These are phyloP conservation scores for Phoebastria nigripes DNA, from an alignment of 2,797 vertebrate species.

Conservation along the genomic window DNA sequence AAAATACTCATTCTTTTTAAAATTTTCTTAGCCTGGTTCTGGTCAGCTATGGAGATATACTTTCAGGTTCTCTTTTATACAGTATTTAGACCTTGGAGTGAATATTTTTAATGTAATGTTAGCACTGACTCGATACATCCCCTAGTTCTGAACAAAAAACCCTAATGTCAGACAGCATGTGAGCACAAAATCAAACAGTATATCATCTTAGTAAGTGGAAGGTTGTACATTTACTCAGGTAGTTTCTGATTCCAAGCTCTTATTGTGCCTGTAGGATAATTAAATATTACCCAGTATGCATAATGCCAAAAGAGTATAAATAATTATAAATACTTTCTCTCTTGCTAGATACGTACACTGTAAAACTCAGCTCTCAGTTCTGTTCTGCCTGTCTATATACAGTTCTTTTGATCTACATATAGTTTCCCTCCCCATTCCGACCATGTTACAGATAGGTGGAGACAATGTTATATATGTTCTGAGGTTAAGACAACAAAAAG, in stretches of 20 bases:
- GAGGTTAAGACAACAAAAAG: background rate
- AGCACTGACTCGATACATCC: background rate
- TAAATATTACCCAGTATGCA: background rate
- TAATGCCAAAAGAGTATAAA: background rate
- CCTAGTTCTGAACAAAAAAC: background rate
- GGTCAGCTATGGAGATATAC: background rate
- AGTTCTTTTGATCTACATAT: background rate
- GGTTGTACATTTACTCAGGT: background rate
- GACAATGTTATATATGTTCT: background rate
- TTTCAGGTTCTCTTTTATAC: background rate
- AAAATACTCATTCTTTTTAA: background rate
- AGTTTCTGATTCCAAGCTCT: background rate
- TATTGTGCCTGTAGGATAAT: background rate
- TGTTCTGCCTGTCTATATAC: background rate
- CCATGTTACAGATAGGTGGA: background rate
- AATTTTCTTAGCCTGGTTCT: background rate
- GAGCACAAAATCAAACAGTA: background rate
- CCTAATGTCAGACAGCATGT: fast-evolving
- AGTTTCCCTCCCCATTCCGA: background rate
- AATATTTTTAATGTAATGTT: background rate
- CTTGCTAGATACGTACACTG: background rate
- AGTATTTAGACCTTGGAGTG: background rate
- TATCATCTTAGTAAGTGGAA: background rate
- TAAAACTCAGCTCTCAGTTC: background rate
- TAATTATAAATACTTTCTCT: background rate